Base-by-base conservation (phyloP, 2,888 invertebrate genomes). In the Drosophila sordidapex region DNA sequence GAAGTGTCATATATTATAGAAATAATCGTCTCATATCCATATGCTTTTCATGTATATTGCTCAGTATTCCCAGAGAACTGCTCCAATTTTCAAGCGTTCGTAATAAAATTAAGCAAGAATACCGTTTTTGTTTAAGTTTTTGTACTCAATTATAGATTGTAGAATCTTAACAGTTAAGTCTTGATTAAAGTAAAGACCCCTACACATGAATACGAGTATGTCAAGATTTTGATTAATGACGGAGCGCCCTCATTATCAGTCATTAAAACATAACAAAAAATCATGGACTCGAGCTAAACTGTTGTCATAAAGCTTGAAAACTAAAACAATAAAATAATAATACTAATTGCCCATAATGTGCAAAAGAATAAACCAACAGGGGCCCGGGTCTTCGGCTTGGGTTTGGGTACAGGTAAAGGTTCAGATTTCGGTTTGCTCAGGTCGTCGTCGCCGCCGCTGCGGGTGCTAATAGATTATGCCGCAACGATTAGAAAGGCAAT, bases 401-500 rank as follows among this genome's bases (percentile, higher is more conserved):
- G 3, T 35, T 40, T 15, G 40, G 33, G 49, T 25, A 46, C 15
- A 36, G 38, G 8, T 49, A 29, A 36, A 54, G 27, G 18, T 53
- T 60, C 35, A 31, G 61, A 56, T 43, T 61, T 29, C 31, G 51
- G 63, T 62, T 52, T 54, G 66, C 48, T 53, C 65, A 66, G 79
- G 70, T 68, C 52, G 71, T 63, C 54, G 60, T 60, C 69, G 48
- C 59, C 35, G 64, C 57, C 73, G 49, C 59, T 35, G 68, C 65
- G 73, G 76, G 83, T 77, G 87, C 82, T 91, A 91, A 91, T 92
- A 91, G 91, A 91, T 91, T 91, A 91, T 92, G 91, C 90, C 86
- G 91, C 91, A 92, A 91, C 89, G 91, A 91, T 91, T 91, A 92
- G 91, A 81, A 83, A 90, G 80, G 89, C 90, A 89, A 92, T 92